Evolutionary conservation across 2,888 invertebrate species (phyloP).

Genomic region (Andrena bucephala): DNA sequence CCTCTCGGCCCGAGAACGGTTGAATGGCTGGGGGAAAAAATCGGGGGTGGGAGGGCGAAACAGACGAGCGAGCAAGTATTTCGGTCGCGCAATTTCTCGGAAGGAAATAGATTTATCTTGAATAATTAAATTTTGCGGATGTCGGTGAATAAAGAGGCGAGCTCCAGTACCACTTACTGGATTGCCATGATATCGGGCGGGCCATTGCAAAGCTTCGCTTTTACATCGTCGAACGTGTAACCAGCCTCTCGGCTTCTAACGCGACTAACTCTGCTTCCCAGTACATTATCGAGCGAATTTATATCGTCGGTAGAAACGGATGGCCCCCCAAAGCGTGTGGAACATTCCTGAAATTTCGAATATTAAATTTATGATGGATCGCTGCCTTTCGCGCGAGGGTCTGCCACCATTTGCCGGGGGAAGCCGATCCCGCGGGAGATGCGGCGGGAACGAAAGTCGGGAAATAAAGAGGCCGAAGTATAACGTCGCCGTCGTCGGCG

Average conservation of each 20-base stretch:
- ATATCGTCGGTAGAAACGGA: constrained; percentile 72
- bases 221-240: constrained; percentile 43
- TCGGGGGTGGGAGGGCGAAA: neutral
- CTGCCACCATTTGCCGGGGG: constrained; percentile 54
- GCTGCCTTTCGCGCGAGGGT: constrained; percentile 68
- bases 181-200: constrained; percentile 2
- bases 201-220: neutral
- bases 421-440: constrained; percentile 53
- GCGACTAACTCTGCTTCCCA: constrained; percentile 65
- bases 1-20: neutral
- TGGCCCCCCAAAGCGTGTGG: constrained; percentile 69
- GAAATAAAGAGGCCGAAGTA: constrained; percentile 62
- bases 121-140: constrained; percentile 51
- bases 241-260: constrained; percentile 49
- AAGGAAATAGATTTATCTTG: constrained; percentile 38
- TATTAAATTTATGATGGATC: constrained; percentile 82
- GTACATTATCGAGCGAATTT: constrained; percentile 75
- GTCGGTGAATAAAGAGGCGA: constrained; percentile 11
- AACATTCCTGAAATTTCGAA: constrained; percentile 79
- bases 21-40: constrained; percentile 4
- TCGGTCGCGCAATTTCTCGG: constrained; percentile 10
- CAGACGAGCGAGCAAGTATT: constrained; percentile 25
- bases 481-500: constrained; percentile 43
- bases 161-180: neutral
- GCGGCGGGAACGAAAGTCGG: constrained; percentile 54